Base-by-base conservation (phyloP, 2,113 vertebrate species). In the Anguilla rostrata region DNA sequence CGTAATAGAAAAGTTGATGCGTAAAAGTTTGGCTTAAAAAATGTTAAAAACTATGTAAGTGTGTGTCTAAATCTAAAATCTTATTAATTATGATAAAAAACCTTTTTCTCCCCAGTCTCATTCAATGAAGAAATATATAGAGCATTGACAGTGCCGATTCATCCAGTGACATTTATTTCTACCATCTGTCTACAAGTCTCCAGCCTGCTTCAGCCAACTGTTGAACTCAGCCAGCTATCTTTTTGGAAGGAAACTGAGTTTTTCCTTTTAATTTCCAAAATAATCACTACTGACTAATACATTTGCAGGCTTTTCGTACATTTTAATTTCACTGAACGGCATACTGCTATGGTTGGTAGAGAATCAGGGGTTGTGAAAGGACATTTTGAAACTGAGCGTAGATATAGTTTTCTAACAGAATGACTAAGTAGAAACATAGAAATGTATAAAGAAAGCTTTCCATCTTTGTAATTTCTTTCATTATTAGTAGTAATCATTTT, bases 181-280 rank as follows among this genome's bases (percentile, higher is more conserved):
- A n/a, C 11, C 71, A 75, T 34, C 71, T 12, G 11, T 75, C 26
- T 29, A 75, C n/a, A 75, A 75, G 71, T 75, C 71, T 75, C 71
- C 26, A 75, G 34, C n/a, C 71, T 75, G 71, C 26, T 11, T 11
- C 71, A 34, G 26, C 26, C 71, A n/a, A 34, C 71, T 29, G 71
- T 26, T 34, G 34, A 26, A 75, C 71, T 34, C 9, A 34, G 9
- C 71, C n/a, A 75, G 71, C 2, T 12, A 6, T 75, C n/a, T n/a
- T n/a, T 71, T 75, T 75, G 71, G 71, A 75, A 75, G 71, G 71
- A 75, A n/a, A 34, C n/a, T 75, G 34, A 71, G 20, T 71, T 71
- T 71, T 26, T 71, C 6, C 9, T 75, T n/a, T 75, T 75, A 9
- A 26, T 34, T 75, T 75, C 60, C 60, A 66, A 66, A 66, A 66